Percentiles rank a stretch among this genome's conserved stretches.
Conservation (phyloP, 2,797 vertebrate species). For the Diceros bicornis region DNA sequence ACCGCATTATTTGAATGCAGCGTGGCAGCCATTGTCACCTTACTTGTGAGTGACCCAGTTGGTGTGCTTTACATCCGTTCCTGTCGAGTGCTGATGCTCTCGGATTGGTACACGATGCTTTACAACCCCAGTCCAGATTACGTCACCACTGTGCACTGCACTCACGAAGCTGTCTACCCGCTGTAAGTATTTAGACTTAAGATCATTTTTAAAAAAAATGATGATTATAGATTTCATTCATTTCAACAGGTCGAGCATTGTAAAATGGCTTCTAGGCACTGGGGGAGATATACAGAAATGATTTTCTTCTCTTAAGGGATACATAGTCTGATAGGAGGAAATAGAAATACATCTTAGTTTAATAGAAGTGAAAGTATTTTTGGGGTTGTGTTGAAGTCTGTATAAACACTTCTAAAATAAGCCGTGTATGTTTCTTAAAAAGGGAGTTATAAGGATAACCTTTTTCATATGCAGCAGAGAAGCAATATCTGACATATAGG, state of each 20-base stretch:
- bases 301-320: constrained; percentile 52
- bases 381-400: background rate
- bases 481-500: background rate
- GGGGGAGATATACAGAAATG: background rate
- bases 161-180: constrained; percentile 98
- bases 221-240: background rate
- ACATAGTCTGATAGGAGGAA: background rate
- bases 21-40: constrained; percentile 92
- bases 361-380: background rate
- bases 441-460: background rate
- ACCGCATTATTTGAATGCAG: constrained; percentile 95
- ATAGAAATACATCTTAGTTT: background rate
- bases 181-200: constrained; percentile 91
- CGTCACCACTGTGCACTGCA: constrained; percentile 97
- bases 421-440: background rate
- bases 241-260: background rate
- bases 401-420: constrained; percentile 36
- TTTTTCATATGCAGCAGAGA: background rate
- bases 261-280: background rate
- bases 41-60: constrained; percentile 95
- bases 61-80: constrained; percentile 94
- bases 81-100: constrained; percentile 96
- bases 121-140: constrained; percentile 99
- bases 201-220: background rate
- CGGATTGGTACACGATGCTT: constrained; percentile 99